Base-by-base conservation (phyloP, 2,888 invertebrate species). In the Acrobasis consociella region DNA sequence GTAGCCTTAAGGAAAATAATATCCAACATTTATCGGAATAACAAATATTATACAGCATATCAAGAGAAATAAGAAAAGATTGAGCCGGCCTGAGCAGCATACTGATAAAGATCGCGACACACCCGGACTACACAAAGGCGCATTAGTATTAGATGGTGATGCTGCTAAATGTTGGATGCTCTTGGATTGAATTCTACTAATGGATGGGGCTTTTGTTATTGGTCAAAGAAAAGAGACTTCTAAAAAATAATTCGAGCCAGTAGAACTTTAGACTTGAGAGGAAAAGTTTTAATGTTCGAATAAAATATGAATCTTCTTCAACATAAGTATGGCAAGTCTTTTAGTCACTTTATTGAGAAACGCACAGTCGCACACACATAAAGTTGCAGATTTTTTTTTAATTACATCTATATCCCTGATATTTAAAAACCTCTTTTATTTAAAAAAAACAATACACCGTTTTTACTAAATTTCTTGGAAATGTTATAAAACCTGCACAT, bases 151-250 rank as follows among this genome's bases (percentile, higher is more conserved):
- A 56, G 55, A 56, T 56, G 50, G 60, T 51, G 50, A 60, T 15
- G 37, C 60, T 39, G 60, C 51, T 60, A 52, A 60, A 60, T 51
- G 51, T 22, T 31, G 31, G 31, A 31, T 31, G 31, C 31, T 31
- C 31, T n/a, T 38, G 60, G 39, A 60, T 22, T 42, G 39, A 51
- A 38, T 60, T 39, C 42, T 78, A 80, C 78, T 83, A 81, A 84
- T 83, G 81, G 56, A 31, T 55, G 67, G 67, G 73, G 76, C 76
- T 80, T 81, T 78, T 84, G 74, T 74, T 67, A 70, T 64, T 70
- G 31, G 31, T 31, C 31, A 8, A 8, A 2, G 0, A 31, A 0
- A 8, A 7, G 8, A 31, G 31, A 31, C 8, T 31, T 31, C 31
- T 31, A 31, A 31, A 31, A 5, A 31, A n/a, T n/a, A 31, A 31